These are phyloP conservation scores for Hippocampus abdominalis DNA, from an alignment of 2,113 vertebrate genomes.

Conservation along the genomic window DNA sequence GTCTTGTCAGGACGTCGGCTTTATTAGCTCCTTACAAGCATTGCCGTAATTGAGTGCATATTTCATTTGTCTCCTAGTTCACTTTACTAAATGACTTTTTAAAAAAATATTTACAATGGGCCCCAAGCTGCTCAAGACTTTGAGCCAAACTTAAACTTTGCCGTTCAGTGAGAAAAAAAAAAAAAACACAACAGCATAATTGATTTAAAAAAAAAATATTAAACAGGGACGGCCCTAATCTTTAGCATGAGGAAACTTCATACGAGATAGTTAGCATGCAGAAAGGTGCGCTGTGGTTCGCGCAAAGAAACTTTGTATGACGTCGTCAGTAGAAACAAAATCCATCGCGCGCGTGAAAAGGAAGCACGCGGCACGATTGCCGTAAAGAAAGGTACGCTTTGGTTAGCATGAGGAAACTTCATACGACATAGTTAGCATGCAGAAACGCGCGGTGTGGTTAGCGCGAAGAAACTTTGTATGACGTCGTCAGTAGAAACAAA, in stretches of 20 bases:
- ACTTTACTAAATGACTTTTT: conserved; percentile 80
- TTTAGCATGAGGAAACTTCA: neutral
- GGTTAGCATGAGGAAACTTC: too few relatives aligned
- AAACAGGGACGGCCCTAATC: too few relatives aligned
- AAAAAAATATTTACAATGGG: conserved; percentile 79
- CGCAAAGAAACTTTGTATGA: neutral
- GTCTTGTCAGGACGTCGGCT: conserved; percentile 92
- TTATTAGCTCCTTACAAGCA: conserved; percentile 98
- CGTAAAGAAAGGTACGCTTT: too few relatives aligned
- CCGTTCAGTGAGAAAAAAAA: conserved; percentile 16
- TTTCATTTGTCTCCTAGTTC: conserved; percentile 89
- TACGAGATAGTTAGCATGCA: neutral
- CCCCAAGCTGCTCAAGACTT: neutral
- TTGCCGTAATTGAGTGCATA: conserved; percentile 99
- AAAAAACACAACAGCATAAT: too few relatives aligned
- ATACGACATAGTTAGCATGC: too few relatives aligned
- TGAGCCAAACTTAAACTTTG: conserved; percentile 5
- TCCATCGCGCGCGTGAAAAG: too few relatives aligned
- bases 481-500: too few relatives aligned
- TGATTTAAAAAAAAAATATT: too few relatives aligned
- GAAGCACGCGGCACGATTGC: too few relatives aligned
- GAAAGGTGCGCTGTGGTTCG: neutral
- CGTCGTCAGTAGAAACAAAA: neutral
- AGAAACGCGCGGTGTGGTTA: neutral
- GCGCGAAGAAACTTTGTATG: neutral